Evolutionary conservation across 1,140 invertebrate species (phyloP), one percentile per base, ranked within the genome.

Genomic region (Cotesia vestalis): DNA sequence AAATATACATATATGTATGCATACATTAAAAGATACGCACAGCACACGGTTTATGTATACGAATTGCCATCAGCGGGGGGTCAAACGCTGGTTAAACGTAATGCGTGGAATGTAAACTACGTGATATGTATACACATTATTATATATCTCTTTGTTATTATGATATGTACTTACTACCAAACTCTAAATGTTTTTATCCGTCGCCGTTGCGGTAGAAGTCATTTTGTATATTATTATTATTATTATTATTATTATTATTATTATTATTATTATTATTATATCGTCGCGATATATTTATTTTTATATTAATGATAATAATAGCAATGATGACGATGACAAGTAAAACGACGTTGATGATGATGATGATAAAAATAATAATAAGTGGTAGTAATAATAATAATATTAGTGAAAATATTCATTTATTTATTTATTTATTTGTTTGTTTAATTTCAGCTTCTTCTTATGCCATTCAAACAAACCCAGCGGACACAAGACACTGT

Each of bases 401-500:
- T 40, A 27, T 2, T 27, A 27, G 3, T 27, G 27, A 27, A 27
- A 27, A 27, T 27, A 27, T 27, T 27, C 0, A 12, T 60, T 64
- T 46, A 38, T 66, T 72, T 35, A 38, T 66, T 72, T 35, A 27
- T 57, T 14, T 67, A 11, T 17, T 53, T 63, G 35, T 57, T 64
- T 59, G 40, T 83, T 86, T 88, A 73, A 84, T 90, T 90, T 55
- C 89, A 92, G 91, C 46, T 67, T 53, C 66, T 55, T 11, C 91
- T 85, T 88, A 90, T 80, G 90, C 90, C 63, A 61, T 72, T 40
- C 34, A 67, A 66, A 89, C 91, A 69, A 91, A 90, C 78, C 90
- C 91, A 88, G 86, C 87, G 78, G 88, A 89, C 79, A 86, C 85
- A 75, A 81, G 88, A 74, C 75, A 80, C 64, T 80, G 75, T 78